Evolutionary conservation across 2,888 invertebrate genomes (phyloP), one percentile per base, ranked within the genome.

Genomic region (Entomobrya proxima): DNA sequence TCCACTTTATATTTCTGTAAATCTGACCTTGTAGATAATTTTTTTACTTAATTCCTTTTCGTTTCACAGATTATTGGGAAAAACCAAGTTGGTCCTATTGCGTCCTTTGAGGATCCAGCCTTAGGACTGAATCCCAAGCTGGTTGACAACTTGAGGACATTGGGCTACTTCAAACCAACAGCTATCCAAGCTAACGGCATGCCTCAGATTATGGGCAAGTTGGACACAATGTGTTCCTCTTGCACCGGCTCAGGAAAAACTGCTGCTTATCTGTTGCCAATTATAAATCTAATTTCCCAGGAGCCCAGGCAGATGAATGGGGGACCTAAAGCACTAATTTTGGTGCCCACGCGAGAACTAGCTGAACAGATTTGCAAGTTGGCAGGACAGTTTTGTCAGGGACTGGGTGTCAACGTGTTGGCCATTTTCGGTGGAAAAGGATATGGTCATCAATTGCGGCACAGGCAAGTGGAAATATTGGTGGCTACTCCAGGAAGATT

Each of bases 221-320:
- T 24, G 7, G 85, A 85, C 21, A 15, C 79, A 0, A 85, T 85
- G 79, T 78, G 79, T 15, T 37, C 30, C 37, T 85, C 85, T 1
- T 74, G 74, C 27, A 85, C 85, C 0, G 78, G 78, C 9, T 74
- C 85, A 18, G 85, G 85, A 4, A 85, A 85, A 44, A 85, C 85
- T 0, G 72, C 61, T 2, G 35, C 79, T 3, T 85, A 79, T 52
- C 9, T 85, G 30, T 30, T 85, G 0, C 79, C 85, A 1, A n/a
- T 85, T 0, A 50, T 79, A 0, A 61, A 79, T 27, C 6, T 13
- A 24, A 52, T 83, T 37, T 15, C 27, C 6, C 40, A 40, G 64
- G 52, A 4, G 4, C 21, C 9, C 21, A 15, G 15, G 0, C 6
- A 15, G 69, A 3, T 9, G 3, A 9, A 15, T 61, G 9, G 27